These are phyloP conservation scores for Hedychridium roseum DNA, from an alignment of 2,888 invertebrate species.

Conservation along the genomic window DNA sequence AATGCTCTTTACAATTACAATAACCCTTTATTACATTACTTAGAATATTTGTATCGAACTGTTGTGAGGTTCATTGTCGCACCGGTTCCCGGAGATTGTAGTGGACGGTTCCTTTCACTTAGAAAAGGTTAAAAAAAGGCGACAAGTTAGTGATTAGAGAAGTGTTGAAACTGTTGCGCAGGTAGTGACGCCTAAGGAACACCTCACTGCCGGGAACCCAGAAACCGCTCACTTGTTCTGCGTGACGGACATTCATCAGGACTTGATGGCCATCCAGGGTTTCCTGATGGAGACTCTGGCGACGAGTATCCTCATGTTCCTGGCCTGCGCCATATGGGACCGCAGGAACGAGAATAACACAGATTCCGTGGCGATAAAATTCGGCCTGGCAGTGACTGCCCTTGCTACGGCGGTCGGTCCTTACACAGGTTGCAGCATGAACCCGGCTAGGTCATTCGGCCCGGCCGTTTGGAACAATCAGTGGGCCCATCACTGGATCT, in stretches of 20 bases:
- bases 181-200: conserved; percentile 48
- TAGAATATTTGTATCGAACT: too few relatives aligned
- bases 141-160: too few relatives aligned
- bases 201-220: conserved; percentile 17
- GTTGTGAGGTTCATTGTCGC: too few relatives aligned
- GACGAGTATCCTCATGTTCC: conserved; percentile 58
- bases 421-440: conserved; percentile 75
- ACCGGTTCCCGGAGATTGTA: too few relatives aligned
- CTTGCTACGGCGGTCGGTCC: conserved; percentile 61
- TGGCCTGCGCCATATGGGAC: conserved; percentile 62
- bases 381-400: conserved; percentile 60
- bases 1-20: too few relatives aligned
- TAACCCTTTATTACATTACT: too few relatives aligned
- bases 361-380: conserved; percentile 60
- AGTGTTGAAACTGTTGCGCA: too few relatives aligned
- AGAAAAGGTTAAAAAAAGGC: too few relatives aligned
- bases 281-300: conserved; percentile 58
- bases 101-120: too few relatives aligned
- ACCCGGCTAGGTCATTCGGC: conserved; percentile 69
- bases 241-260: conserved; percentile 49
- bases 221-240: conserved; percentile 45
- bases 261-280: conserved; percentile 52
- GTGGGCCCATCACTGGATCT: conserved; percentile 59
- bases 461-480: conserved; percentile 60
- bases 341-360: conserved; percentile 55